Evolutionary conservation across 2,888 invertebrate species (phyloP).

Genomic region (Catotricha subobsoleta): DNA sequence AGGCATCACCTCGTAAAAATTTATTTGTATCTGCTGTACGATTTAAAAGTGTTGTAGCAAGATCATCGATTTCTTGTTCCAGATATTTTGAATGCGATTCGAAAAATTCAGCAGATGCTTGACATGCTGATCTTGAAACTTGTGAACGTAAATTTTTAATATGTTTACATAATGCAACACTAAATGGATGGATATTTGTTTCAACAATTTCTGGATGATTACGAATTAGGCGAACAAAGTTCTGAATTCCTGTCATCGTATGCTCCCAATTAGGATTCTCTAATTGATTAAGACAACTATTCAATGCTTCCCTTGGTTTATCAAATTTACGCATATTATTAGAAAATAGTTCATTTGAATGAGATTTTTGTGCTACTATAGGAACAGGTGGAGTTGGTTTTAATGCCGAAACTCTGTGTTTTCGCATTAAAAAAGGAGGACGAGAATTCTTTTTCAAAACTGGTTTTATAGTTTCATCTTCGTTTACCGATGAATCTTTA

Average conservation of each 20-base stretch:
- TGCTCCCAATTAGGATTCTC: constrained; percentile 67
- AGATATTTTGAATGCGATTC: constrained; percentile 36
- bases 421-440: neutral
- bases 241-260: constrained; percentile 51
- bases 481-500: constrained; percentile 11
- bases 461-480: neutral
- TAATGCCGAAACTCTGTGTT: constrained; percentile 1
- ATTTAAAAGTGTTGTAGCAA: constrained; percentile 61
- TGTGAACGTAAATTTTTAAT: constrained; percentile 83
- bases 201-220: constrained; percentile 45
- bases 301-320: constrained; percentile 45
- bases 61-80: constrained; percentile 69
- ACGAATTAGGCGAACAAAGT: constrained; percentile 46
- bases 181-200: constrained; percentile 47
- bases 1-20: constrained; percentile 77
- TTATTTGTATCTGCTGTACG: constrained; percentile 87
- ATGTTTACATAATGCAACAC: constrained; percentile 53
- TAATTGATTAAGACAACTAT: constrained; percentile 43
- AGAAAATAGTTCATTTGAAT: constrained; percentile 21
- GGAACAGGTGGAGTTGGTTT: constrained; percentile 7
- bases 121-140: constrained; percentile 76
- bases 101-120: constrained; percentile 65
- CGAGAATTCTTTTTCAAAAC: neutral
- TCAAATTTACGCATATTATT: constrained; percentile 34
- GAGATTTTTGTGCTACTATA: constrained; percentile 10